These are phyloP conservation scores for Laothoe populi DNA, from an alignment of 2,888 invertebrate genomes.

Conservation along the genomic window DNA sequence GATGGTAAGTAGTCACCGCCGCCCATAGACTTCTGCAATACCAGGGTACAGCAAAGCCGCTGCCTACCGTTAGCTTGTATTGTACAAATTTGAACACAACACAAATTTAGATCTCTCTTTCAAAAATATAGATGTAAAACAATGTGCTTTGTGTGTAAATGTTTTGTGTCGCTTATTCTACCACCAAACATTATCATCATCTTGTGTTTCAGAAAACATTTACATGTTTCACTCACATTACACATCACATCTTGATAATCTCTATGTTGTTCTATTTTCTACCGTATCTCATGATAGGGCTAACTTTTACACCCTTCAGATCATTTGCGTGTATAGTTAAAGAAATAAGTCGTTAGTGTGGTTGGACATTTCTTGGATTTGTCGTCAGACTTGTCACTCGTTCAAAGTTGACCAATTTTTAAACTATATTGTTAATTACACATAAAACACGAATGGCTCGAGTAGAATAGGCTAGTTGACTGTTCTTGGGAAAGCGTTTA, in stretches of 20 bases:
- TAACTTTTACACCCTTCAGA: not conserved
- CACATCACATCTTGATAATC: conserved; percentile 3
- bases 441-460: too few species aligned
- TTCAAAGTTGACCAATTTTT: too few species aligned
- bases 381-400: too few species aligned
- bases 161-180: not conserved
- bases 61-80: too few species aligned
- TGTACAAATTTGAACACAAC: too few species aligned
- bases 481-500: too few species aligned
- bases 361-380: too few species aligned
- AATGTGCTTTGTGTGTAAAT: not conserved
- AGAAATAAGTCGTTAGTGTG: not conserved
- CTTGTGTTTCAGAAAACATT: conserved; percentile 26
- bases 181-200: not conserved
- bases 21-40: too few species aligned
- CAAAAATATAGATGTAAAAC: not conserved
- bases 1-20: too few species aligned
- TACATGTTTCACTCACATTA: conserved; percentile 4
- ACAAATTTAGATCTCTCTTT: not conserved
- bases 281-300: conserved; percentile 3
- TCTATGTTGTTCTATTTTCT: conserved; percentile 15
- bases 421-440: too few species aligned
- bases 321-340: not conserved
- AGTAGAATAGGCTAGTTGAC: too few species aligned
- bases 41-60: too few species aligned